These are phyloP conservation scores for Pterocles gutturalis DNA, from an alignment of 2,113 vertebrate species.

Conservation along the genomic window DNA sequence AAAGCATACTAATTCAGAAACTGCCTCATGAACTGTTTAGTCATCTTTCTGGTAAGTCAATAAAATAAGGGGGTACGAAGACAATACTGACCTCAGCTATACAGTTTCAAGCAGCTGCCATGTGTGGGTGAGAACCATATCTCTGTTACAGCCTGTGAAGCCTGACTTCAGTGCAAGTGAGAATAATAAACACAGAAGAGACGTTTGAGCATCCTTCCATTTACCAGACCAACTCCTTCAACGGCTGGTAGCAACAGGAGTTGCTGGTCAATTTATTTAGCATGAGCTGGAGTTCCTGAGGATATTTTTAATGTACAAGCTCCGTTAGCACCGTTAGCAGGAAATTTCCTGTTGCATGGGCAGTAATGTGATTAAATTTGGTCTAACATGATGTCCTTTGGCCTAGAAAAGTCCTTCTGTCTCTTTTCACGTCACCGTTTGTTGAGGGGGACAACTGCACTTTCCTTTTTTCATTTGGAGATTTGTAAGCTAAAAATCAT, in stretches of 20 bases:
- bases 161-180: not conserved
- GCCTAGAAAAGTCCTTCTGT: not conserved
- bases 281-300: not conserved
- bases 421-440: not conserved
- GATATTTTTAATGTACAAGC: not conserved
- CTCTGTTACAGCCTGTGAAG: not conserved
- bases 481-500: not conserved
- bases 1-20: not conserved
- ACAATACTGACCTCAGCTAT: slow-evolving; percentile 16
- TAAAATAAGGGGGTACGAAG: not conserved
- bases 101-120: slow-evolving; percentile 54
- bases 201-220: not conserved
- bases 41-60: not conserved
- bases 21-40: not conserved
- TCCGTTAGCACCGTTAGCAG: not conserved
- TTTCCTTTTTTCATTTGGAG: not conserved
- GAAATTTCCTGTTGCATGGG: not conserved
- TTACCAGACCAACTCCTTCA: not conserved
- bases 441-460: fast-evolving
- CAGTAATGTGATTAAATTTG: not conserved
- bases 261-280: not conserved
- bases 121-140: slow-evolving; percentile 19
- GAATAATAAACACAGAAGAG: not conserved
- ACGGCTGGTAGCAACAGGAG: not conserved
- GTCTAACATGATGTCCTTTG: not conserved